Conservation (phyloP, 1,140 invertebrate genomes). For the Plodia interpunctella region DNA sequence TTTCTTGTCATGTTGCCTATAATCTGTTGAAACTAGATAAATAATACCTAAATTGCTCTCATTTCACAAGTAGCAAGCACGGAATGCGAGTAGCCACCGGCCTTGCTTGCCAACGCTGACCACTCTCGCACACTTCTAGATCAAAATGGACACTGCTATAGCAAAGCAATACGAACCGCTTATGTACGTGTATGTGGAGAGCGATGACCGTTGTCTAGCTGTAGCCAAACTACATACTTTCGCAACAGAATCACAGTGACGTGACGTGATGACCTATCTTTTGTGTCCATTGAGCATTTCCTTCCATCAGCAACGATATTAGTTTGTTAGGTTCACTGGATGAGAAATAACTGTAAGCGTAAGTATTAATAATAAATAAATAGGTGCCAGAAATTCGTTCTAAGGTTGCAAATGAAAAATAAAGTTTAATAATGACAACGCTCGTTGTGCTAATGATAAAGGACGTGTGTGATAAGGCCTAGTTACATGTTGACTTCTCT, state of each 20-base stretch:
- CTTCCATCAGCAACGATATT: too few species aligned
- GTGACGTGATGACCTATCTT: not conserved
- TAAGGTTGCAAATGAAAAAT: too few species aligned
- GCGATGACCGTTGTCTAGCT: constrained; percentile 26
- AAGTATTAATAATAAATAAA: too few species aligned
- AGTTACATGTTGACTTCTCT: too few species aligned
- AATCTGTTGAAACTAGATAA: too few species aligned
- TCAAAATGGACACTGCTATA: constrained; percentile 32
- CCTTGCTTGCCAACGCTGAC: constrained; percentile 65
- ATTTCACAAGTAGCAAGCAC: constrained; percentile 65
- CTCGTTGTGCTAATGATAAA: too few species aligned
- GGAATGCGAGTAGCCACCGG: constrained; percentile 66
- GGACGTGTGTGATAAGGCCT: too few species aligned
- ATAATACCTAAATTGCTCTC: constrained; percentile 40
- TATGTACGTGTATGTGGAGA: constrained; percentile 22
- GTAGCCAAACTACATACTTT: constrained; percentile 12
- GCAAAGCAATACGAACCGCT: constrained; percentile 10
- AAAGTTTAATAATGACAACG: too few species aligned
- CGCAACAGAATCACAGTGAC: not conserved
- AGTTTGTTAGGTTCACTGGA: too few species aligned
- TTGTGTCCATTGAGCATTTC: not conserved
- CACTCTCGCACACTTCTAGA: constrained; percentile 56
- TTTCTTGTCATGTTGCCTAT: too few species aligned
- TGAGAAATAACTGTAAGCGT: too few species aligned
- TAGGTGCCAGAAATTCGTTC: too few species aligned